Evolutionary conservation across 1,140 invertebrate species (phyloP), one percentile per base, ranked within the genome.

Genomic region (Drosophila auraria): DNA sequence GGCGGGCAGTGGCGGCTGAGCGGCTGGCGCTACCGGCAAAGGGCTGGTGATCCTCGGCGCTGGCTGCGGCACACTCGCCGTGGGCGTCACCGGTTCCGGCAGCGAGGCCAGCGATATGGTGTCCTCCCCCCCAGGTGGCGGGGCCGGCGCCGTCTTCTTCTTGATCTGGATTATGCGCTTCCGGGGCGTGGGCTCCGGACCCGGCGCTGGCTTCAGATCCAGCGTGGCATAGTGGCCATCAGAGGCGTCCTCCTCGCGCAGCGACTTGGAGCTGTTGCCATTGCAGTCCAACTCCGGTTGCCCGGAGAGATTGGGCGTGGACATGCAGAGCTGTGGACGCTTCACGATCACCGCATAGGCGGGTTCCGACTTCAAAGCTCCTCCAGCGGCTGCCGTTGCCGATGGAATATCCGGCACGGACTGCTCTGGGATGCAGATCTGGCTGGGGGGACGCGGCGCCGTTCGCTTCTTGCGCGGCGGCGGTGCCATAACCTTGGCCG

Each of bases 391-490:
- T 30, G 5, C 30, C 3, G 33, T 36, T 12, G 63, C 36, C 54
- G 71, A 12, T 63, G 59, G 44, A 79, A 71, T 71, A 50, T 83
- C 78, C 27, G 79, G 60, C 25, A 87, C 80, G 0, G 81, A 78
- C 8, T 87, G 89, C 72, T 92, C 92, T 3, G 90, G 92, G 20
- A 91, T 93, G 49, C 70, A 78, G 38, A 79, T 57, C 61, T 93
- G 91, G 62, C 89, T 93, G 11, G 92, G 92, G 5, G 92, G 92
- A 12, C 92, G 66, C 2, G 92, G 92, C 15, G 92, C 92, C 0
- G 79, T 51, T 11, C 92, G 89, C 78, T 93, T 93, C 64, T 93
- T 93, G 33, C 92, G 81, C 5, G 86, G 83, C 33, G 92, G 92
- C 42, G 92, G 74, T 0, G 86, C 86, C 40, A 84, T 23, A 3